Evolutionary conservation across 1,140 invertebrate genomes (phyloP), one percentile per base, ranked within the genome.

Genomic region (Lysiphlebus fabarum): DNA sequence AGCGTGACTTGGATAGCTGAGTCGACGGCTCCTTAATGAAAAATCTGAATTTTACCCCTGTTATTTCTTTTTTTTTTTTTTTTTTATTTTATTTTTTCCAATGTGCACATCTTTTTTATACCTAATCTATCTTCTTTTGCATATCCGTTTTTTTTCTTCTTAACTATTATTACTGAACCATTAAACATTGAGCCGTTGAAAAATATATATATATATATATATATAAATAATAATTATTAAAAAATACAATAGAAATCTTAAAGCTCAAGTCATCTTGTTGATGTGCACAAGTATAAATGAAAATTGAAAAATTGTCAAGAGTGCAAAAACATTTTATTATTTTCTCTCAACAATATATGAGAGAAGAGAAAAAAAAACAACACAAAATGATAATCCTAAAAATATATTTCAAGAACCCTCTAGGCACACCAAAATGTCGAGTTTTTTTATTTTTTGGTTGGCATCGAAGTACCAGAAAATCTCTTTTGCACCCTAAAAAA

Each of bases 21-120:
- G 77, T 79, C 77, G 74, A 79, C 75, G 76, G 70, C 71, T 74
- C 69, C 71, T 77, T 79, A 79, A 79, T 79, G 75, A 79, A 79
- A 79, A 79, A 79, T 78, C 74, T 72, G 68, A 72, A 73, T 74
- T 70, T 69, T 63, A 53, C 56, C 37, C 41, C 14, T 60, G 53
- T 43, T 58, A 58, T 53, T 53, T 57, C n/a, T n/a, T n/a, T n/a
- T n/a, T n/a, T n/a, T n/a, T n/a, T n/a, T n/a, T 59, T 59, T 62
- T 56, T 57, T 50, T 58, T 53, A 48, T 64, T 65, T 60, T 61
- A 58, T 58, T 63, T 63, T 55, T 48, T 17, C 51, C n/a, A 9
- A 34, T 10, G 10, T 10, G n/a, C 37, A 17, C 37, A 8, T 6
- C 10, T 12, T 33, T 8, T 43, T 9, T 34, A 33, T 26, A 36